Evolutionary conservation across 92 coral and sea anemone genomes (phyloP), one percentile per base, ranked within the genome.

Genomic region (Umimayanthus kanabou): DNA sequence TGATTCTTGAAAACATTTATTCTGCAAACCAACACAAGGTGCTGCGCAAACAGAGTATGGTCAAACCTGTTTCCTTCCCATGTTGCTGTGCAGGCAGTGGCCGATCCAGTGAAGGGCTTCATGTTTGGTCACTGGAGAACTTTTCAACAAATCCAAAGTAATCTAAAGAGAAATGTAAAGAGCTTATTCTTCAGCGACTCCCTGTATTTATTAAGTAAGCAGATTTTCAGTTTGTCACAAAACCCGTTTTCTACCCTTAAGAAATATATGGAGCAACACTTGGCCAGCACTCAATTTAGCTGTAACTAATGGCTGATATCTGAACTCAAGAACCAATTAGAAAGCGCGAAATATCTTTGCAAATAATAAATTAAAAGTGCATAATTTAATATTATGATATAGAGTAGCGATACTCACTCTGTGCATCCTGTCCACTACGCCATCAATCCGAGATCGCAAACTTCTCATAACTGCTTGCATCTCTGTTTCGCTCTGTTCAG

Each of bases 401-500:
- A n/a, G n/a, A n/a, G n/a, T n/a, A 43, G 57, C 11, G 30, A 26
- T 40, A 88, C 93, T 91, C 71, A 95, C 98, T 93, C 85, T 88
- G 84, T 92, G 90, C 40, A 93, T 87, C 85, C 92, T 91, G 85
- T 91, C 90, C 23, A 89, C 66, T 9, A 89, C 61, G 15, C 85
- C 71, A 80, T 95, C 92, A 61, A 95, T 73, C 47, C 93, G 94
- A 8, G 89, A 84, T 23, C 99, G 92, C 64, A 97, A 65, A 87
- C 86, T 93, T 81, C 92, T 91, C 95, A 96, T 95, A 30, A 92
- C 89, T 39, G 93, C 97, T 77, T 97, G 97, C 97, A 97, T 97
- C 79, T 89, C 98, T 40, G 82, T 88, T n/a, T 94, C 93, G 20
- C 91, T 83, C 87, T 95, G 98, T 49, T 93, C 93, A 39, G 99